These are phyloP conservation scores for Sinocyclocheilus rhinocerous DNA, from an alignment of 2,113 vertebrate genomes.

Conservation along the genomic window DNA sequence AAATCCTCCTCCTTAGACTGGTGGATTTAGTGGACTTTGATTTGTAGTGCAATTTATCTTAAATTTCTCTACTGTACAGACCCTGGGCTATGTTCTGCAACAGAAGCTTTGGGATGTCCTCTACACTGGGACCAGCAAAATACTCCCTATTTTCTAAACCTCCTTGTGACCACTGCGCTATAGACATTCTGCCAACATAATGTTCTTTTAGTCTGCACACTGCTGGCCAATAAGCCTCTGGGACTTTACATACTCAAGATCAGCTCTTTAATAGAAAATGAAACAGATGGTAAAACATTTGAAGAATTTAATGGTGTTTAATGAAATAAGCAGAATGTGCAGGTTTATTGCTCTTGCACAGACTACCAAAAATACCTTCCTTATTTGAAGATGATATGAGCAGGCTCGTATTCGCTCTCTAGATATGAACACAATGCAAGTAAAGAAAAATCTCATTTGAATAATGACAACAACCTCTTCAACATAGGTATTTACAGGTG, in stretches of 20 bases:
- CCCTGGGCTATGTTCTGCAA: not conserved
- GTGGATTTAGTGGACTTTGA: conserved; percentile 7
- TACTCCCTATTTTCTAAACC: not conserved
- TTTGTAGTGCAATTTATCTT: not conserved
- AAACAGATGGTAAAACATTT: not conserved
- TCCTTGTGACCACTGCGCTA: not conserved
- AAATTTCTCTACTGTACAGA: conserved; percentile 12
- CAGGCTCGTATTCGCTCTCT: not conserved
- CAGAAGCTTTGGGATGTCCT: not conserved
- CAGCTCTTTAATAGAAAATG: not conserved
- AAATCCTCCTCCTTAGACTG: not conserved
- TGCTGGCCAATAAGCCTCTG: not conserved
- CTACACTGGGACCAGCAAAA: not conserved
- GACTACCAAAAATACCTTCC: not conserved
- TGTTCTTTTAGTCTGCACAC: not conserved
- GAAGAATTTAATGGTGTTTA: not conserved
- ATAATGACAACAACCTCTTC: conserved; percentile 12
- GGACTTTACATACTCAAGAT: not conserved
- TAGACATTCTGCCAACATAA: not conserved
- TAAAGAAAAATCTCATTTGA: not conserved
- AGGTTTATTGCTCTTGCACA: not conserved
- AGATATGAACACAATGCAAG: not conserved
- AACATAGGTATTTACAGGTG: not conserved
- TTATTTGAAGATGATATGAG: not conserved
- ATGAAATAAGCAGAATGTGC: not conserved